Base-by-base conservation (phyloP, 2,888 invertebrate genomes). In the Hypomecis punctinalis region DNA sequence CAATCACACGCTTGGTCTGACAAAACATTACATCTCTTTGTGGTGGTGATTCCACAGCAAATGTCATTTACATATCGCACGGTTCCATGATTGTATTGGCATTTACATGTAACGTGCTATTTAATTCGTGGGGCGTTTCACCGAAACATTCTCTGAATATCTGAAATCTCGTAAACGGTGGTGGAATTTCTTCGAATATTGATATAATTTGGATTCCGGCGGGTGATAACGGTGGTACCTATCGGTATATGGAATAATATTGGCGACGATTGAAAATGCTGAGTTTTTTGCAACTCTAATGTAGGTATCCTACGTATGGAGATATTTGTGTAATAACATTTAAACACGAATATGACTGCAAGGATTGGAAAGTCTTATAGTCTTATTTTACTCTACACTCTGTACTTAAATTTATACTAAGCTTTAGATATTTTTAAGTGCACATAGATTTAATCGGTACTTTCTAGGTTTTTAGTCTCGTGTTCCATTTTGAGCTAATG, bases 191-290 rank as follows among this genome's bases (percentile, higher is more conserved):
- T 40, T 6, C 23, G 55, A 61, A 53, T 42, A 55, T 54, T 54
- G 54, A 61, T 48, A 61, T 35, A 61, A 61, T 61, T 48, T 37
- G n/a, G 36, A 61, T 48, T 61, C 43, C 48, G 9, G 42, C 1
- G 54, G 54, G 35, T 60, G 43, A 42, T 13, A 8, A 35, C 48
- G 35, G 45, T 33, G 23, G 42, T n/a, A n/a, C n/a, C n/a, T n/a
- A 11, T 11, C 35, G 49, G 40, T 42, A 43, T 49, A 10, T n/a
- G 37, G 33, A 35, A 53, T 47, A 42, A 43, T 43, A 51, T 52
- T 53, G 43, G 43, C 36, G 35, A 39, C 49, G 35, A 60, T 52
- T 60, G 46, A 33, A 52, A 52, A 46, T 52, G 39, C 39, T 11
- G 37, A 37, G 33, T 35, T 8, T 54, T 36, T 2, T 43, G 43